Evolutionary conservation across 1,140 invertebrate species (phyloP).

Genomic region (Zaprionus camerounensis): DNA sequence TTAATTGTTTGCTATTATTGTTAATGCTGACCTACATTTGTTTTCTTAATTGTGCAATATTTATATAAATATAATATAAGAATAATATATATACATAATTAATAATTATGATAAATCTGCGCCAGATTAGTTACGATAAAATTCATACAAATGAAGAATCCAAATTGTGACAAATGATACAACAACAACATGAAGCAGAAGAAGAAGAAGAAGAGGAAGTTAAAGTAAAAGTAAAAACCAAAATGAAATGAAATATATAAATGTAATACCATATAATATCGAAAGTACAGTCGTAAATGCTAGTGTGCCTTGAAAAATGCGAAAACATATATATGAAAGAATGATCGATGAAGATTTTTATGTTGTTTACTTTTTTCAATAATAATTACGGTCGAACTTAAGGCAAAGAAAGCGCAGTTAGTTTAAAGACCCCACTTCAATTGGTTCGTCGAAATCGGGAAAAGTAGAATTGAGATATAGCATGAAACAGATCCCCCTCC

Average conservation of each 20-base stretch:
- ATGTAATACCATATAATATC: slow-evolving; percentile 51
- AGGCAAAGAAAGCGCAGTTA: slow-evolving; percentile 8
- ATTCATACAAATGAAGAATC: slow-evolving; percentile 21
- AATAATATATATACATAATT: slow-evolving; percentile 45
- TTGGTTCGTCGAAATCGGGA: not conserved
- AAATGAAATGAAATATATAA: slow-evolving; percentile 36
- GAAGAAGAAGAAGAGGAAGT: not conserved
- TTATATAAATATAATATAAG: slow-evolving; percentile 68
- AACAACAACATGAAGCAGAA: not conserved
- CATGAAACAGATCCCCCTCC: slow-evolving; percentile 37
- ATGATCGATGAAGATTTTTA: slow-evolving; percentile 12
- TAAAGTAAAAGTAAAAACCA: slow-evolving; percentile 34
- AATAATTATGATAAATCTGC: slow-evolving; percentile 55
- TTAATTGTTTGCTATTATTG: slow-evolving; percentile 73
- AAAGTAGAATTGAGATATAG: not conserved
- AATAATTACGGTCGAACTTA: not conserved
- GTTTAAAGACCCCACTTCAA: slow-evolving; percentile 6
- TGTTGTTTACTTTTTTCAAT: not conserved
- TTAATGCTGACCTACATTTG: slow-evolving; percentile 75
- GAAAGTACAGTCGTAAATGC: slow-evolving; percentile 79
- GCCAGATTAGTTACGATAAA: slow-evolving; percentile 36
- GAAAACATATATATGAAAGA: slow-evolving; percentile 57
- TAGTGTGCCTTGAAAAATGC: slow-evolving; percentile 83
- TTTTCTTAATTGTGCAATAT: slow-evolving; percentile 80
- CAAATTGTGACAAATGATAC: slow-evolving; percentile 52